These are phyloP conservation scores for Suillia variegata DNA, from an alignment of 2,888 invertebrate genomes.

Conservation along the genomic window DNA sequence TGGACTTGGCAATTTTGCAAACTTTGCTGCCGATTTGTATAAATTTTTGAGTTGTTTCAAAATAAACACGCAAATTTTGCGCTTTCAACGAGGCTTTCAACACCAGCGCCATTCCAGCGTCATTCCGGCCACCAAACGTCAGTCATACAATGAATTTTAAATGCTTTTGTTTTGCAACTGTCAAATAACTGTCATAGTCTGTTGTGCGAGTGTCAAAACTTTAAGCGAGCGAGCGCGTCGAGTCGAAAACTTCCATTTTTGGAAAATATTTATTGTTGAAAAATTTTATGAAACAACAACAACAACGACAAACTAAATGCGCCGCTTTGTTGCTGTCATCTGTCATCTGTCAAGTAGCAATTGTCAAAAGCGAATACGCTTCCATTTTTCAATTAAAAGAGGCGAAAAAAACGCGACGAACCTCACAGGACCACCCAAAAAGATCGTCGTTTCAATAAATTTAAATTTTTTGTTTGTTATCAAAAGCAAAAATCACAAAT, in stretches of 20 bases:
- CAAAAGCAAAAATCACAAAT: not conserved
- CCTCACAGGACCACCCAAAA: not conserved
- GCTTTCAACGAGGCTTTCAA: too few species aligned
- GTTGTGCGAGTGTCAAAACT: slow-evolving; percentile 15
- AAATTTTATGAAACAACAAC: too few species aligned
- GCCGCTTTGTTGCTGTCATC: not conserved
- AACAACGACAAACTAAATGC: too few species aligned
- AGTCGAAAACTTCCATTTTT: too few species aligned
- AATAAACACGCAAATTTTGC: too few species aligned
- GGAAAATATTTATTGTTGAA: too few species aligned
- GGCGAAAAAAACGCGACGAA: not conserved
- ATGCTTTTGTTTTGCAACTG: slow-evolving; percentile 9
- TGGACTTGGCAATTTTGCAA: too few species aligned
- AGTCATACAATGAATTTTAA: not conserved
- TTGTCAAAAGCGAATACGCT: not conserved
- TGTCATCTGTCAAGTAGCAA: slow-evolving; percentile 25
- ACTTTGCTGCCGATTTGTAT: too few species aligned
- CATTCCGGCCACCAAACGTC: not conserved
- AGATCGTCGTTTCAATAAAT: not conserved
- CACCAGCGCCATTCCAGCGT: too few species aligned
- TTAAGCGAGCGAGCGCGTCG: too few species aligned
- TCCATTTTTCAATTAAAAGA: not conserved
- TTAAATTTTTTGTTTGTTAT: not conserved
- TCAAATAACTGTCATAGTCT: slow-evolving; percentile 26
- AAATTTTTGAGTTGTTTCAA: too few species aligned